Conservation (phyloP, 2,888 invertebrate genomes). For the Ichneumon xanthorius region DNA sequence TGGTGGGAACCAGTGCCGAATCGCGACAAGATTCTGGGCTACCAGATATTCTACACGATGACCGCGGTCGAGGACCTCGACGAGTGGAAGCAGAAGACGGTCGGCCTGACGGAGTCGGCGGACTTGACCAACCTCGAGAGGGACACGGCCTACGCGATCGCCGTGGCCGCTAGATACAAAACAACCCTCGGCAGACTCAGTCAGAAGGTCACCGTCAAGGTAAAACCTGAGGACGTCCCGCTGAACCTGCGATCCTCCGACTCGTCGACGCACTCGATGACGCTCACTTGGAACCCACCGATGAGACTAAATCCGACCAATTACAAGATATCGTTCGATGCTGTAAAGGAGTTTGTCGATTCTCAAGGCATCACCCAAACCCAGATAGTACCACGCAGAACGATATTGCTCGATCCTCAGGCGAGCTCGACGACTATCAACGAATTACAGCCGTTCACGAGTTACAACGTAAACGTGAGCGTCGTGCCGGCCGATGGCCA, state of each 20-base stretch:
- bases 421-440: slow-evolving; percentile 92
- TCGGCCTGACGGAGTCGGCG: slow-evolving; percentile 95
- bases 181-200: slow-evolving; percentile 94
- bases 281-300: slow-evolving; percentile 95
- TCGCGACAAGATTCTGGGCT: slow-evolving; percentile 93
- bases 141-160: slow-evolving; percentile 95
- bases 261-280: slow-evolving; percentile 97
- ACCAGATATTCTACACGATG: slow-evolving; percentile 96
- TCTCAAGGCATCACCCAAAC: slow-evolving; percentile 97
- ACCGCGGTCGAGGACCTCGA: slow-evolving; percentile 97
- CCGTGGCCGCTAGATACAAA: slow-evolving; percentile 94
- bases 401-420: slow-evolving; percentile 90
- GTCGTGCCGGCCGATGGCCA: slow-evolving; percentile 94
- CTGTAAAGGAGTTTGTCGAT: slow-evolving; percentile 97
- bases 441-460: slow-evolving; percentile 96
- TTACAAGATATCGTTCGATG: slow-evolving; percentile 96
- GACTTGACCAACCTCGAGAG: slow-evolving; percentile 96
- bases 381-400: slow-evolving; percentile 91
- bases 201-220: slow-evolving; percentile 95
- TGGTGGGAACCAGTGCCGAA: slow-evolving; percentile 97
- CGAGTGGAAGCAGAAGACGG: slow-evolving; percentile 95
- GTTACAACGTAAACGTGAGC: slow-evolving; percentile 97
- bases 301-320: slow-evolving; percentile 94
- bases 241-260: slow-evolving; percentile 94
- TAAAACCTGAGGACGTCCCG: slow-evolving; percentile 97